Percentiles rank a stretch among this genome's conserved stretches.
phyloP scores from a whole-genome alignment of 2,113 vertebrate species.

The Petrocephalus microphthalmus region DNA sequence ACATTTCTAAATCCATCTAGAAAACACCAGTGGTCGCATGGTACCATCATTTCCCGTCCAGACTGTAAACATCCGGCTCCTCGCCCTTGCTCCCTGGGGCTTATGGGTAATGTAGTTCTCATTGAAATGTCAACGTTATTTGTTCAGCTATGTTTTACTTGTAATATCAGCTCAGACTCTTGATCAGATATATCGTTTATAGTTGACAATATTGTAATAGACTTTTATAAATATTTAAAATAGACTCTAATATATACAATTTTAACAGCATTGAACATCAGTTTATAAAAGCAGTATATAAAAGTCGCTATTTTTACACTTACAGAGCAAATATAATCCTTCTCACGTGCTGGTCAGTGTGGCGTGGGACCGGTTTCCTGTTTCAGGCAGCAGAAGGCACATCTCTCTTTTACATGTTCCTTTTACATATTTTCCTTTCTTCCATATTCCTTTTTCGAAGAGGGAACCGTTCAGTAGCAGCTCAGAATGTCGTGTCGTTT shows the following conservation, averaged over 20 bases:
- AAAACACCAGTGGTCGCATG: slow-evolving; percentile 23
- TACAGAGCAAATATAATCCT: background rate
- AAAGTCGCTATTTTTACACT: background rate
- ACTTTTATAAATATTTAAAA: background rate
- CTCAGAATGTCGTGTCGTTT: background rate
- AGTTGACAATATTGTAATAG: background rate
- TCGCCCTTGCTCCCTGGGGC: slow-evolving; percentile 25
- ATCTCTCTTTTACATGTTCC: background rate
- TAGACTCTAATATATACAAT: background rate
- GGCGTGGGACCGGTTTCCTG: background rate
- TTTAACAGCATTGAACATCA: background rate
- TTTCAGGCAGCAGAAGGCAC: too few relatives aligned
- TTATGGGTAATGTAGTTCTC: slow-evolving; percentile 47
- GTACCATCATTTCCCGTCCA: slow-evolving; percentile 36
- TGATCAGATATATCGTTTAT: background rate
- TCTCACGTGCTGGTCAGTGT: background rate
- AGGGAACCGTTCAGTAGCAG: background rate
- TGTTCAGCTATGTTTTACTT: background rate
- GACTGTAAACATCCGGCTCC: slow-evolving; percentile 53
- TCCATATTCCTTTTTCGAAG: background rate
- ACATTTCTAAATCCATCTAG: slow-evolving; percentile 26
- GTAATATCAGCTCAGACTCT: background rate
- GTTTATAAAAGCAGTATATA: background rate
- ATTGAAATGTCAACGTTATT: background rate
- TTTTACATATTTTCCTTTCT: too few relatives aligned